Base-by-base conservation (phyloP, 2,113 vertebrate species). In the Leucopternis melanops region DNA sequence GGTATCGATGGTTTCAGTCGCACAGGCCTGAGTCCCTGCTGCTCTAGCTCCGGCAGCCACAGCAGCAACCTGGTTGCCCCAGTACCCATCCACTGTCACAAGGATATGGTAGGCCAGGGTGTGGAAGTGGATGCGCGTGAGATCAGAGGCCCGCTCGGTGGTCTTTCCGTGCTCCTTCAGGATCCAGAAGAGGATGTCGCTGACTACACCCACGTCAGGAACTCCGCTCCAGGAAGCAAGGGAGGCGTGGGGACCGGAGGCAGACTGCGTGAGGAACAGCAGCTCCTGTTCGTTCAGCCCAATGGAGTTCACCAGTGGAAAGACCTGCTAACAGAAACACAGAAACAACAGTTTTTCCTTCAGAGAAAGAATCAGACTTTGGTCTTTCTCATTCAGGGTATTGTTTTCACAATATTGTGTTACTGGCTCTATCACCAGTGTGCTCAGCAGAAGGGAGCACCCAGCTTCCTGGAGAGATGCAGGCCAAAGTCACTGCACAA, bases 271-370 rank as follows among this genome's bases (percentile, higher is more conserved):
- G 65, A 99, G 98, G 97, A 99, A 99, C 12, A 99, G 98, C 95
- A 99, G 98, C 97, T 99, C 99, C 98, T 99, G 99, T 65, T 99
- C 99, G 3, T 99, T 99, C 97, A 99, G 98, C 58, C 99, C 99
- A 0, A 99, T 98, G 75, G 99, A 99, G 93, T 98, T 98, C 94
- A 99, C 99, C n/a, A 99, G 97, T 65, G 99, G 99, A 93, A 99
- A 98, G 97, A 99, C 98, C 99, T 99, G 99, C 99, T 99, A 99
- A 99, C 98, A 97, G 92, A 94, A 98, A 98, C 86, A 97, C 34
- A 79, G 63, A 27, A 88, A 9, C 58, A 17, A 83, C 21, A 8
- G 31, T 38, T 91, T 94, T 69, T 95, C 80, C 91, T 91, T 86
- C 65, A 11, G 45, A 45, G 55, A 21, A 8, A 36, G 15, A 52